Conservation (phyloP, 2,888 invertebrate genomes). For the Automeris io region DNA sequence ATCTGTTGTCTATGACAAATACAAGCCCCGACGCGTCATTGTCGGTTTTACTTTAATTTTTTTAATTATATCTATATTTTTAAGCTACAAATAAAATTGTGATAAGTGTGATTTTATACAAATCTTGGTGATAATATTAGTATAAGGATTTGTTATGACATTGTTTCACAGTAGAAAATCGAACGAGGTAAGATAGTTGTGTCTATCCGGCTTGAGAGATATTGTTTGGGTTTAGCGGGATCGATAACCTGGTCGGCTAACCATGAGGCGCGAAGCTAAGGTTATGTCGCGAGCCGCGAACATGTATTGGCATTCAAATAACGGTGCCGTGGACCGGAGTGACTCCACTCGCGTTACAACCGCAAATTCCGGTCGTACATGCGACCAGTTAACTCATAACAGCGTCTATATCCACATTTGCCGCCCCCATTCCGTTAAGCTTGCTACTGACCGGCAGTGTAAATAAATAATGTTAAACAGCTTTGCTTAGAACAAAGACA, state of each 20-base stretch:
- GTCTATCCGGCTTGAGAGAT: constrained; percentile 37
- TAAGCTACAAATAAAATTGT: constrained; percentile 72
- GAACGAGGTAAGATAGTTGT: constrained; percentile 63
- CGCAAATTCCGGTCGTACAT: constrained; percentile 66
- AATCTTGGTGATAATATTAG: constrained; percentile 71
- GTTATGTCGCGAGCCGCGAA: constrained; percentile 71
- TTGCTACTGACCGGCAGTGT: constrained; percentile 60
- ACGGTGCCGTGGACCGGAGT: constrained; percentile 61
- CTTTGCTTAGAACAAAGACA: constrained; percentile 57
- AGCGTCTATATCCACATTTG: constrained; percentile 68
- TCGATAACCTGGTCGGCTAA: constrained; percentile 74
- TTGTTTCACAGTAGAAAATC: constrained; percentile 61
- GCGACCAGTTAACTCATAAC: constrained; percentile 66
- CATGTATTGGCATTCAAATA: constrained; percentile 72
- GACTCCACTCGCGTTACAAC: constrained; percentile 58
- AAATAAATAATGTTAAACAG: constrained; percentile 68
- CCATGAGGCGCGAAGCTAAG: constrained; percentile 75
- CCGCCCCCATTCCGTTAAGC: constrained; percentile 70
- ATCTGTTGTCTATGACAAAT: constrained; percentile 41
- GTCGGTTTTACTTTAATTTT: constrained; percentile 68
- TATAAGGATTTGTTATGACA: constrained; percentile 73
- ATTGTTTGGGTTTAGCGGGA: constrained; percentile 73
- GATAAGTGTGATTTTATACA: constrained; percentile 76
- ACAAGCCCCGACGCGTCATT: constrained; percentile 71
- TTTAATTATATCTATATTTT: constrained; percentile 31